Conservation (phyloP, 1,140 invertebrate genomes). For the Schlechtendalia chinensis region DNA sequence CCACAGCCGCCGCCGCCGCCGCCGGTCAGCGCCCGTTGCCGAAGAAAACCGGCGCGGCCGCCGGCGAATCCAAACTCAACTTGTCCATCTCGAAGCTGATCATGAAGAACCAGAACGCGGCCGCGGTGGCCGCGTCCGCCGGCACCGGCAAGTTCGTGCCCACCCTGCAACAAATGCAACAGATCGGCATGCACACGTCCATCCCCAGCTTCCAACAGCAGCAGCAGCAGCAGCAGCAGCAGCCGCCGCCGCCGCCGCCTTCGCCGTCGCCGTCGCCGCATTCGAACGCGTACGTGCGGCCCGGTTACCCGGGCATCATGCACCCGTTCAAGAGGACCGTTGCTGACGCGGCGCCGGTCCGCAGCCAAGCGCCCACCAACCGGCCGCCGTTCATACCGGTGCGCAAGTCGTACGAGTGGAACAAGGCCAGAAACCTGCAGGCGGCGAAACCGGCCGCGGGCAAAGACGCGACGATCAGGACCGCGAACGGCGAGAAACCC, state of each 20-base stretch:
- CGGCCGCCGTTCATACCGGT: slow-evolving; percentile 35
- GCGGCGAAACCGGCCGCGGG: not conserved
- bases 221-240: not conserved
- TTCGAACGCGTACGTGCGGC: not conserved
- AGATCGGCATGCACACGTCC: slow-evolving; percentile 42
- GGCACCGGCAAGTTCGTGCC: slow-evolving; percentile 9
- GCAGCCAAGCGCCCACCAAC: slow-evolving; percentile 22
- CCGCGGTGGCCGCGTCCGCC: not conserved
- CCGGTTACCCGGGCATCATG: slow-evolving; percentile 16
- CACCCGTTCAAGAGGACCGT: not conserved
- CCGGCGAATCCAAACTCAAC: slow-evolving; percentile 36
- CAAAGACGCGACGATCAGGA: not conserved
- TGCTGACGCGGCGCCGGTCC: not conserved
- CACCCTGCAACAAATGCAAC: slow-evolving; percentile 37
- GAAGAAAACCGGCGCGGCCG: not conserved
- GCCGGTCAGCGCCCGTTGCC: not conserved
- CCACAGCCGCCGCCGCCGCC: not conserved
- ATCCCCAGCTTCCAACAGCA: slow-evolving; percentile 26
- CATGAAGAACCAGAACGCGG: slow-evolving; percentile 34
- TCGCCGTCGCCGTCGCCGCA: not conserved
- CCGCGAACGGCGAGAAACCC: no score
- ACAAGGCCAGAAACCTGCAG: slow-evolving; percentile 27
- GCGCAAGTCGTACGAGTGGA: slow-evolving; percentile 41
- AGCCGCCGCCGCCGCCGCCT: not conserved
- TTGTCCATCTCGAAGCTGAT: slow-evolving; percentile 15